Percentiles rank a stretch among this genome's conserved stretches.
Evolutionary conservation across 2,888 invertebrate genomes (phyloP).

Genomic region (Byasa hedistus): DNA sequence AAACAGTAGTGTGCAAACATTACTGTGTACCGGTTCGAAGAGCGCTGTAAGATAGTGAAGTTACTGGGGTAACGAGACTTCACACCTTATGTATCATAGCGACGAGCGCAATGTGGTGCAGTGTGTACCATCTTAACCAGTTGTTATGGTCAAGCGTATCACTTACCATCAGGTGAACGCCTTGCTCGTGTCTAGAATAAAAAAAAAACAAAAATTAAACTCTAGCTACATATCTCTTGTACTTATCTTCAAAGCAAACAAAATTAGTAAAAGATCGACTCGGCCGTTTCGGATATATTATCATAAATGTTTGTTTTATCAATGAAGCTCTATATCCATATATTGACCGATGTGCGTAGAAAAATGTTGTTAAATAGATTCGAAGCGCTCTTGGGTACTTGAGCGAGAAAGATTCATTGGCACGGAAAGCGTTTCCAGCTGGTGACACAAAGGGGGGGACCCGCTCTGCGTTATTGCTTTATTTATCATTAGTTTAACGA

Average conservation of each 20-base stretch:
- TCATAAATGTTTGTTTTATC: not conserved
- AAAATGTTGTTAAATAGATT: slow-evolving; percentile 8
- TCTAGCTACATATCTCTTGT: not conserved
- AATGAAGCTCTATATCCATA: not conserved
- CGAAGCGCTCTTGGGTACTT: slow-evolving; percentile 18
- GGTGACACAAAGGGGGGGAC: slow-evolving; percentile 13
- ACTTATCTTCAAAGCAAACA: not conserved
- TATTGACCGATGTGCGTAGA: slow-evolving; percentile 3
- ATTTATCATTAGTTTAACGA: slow-evolving; percentile 15
- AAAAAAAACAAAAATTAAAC: no score
- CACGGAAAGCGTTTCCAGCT: slow-evolving; percentile 23
- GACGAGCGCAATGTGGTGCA: no score
- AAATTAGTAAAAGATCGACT: not conserved
- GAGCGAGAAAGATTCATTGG: slow-evolving; percentile 20
- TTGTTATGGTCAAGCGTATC: no score
- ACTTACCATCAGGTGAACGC: no score
- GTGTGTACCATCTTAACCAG: no score
- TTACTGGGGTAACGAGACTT: no score
- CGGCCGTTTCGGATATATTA: not conserved
- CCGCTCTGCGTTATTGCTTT: slow-evolving; percentile 15
- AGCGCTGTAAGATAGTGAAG: no score
- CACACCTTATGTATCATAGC: no score
- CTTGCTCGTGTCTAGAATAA: no score
- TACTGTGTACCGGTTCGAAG: no score
- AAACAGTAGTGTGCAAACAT: no score